Evolutionary conservation across 1,140 invertebrate genomes (phyloP), one percentile per base, ranked within the genome.

Genomic region (Arctopsyche grandis): DNA sequence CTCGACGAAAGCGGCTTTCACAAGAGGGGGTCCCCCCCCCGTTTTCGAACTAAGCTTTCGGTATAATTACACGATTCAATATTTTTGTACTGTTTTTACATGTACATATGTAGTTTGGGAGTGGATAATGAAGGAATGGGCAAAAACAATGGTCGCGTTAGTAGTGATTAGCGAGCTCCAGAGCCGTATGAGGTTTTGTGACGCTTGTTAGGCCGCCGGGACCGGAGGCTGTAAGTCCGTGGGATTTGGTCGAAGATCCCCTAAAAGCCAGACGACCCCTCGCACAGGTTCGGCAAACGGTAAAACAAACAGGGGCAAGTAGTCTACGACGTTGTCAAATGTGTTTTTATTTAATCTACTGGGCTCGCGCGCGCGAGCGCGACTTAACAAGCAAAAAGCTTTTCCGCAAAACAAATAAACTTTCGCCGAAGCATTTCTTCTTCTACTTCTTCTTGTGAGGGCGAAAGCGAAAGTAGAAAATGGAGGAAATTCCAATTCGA

Each of bases 331-430:
- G 52, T 73, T 79, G 78, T 79, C 78, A 48, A 73, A 69, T 78
- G 60, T 78, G 78, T 74, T 75, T 75, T 79, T 69, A 79, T 73
- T 79, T 79, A 79, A 79, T 79, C 77, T 70, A 60, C 63, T 66
- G 44, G 60, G 38, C 16, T 22, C 21, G 63, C 22, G 12, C 48
- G 48, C 48, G 48, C 12, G 10, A 16, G 48, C n/a, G 43, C 63
- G 16, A 58, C 26, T 56, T 76, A 60, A 60, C 29, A 66, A 43
- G 75, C 75, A 66, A 76, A 76, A 76, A 76, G 75, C 38, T 60
- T 43, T 44, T 16, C 63, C 63, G 43, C 26, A 52, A 76, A 76
- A 56, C 75, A 76, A 76, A 76, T 76, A 76, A 76, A 76, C 56
- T 60, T 52, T 44, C 63, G 46, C 19, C 63, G 63, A 44, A 24